Percentiles rank a stretch among this genome's conserved stretches.
Evolutionary conservation across 1,140 invertebrate genomes (phyloP).

Genomic region (Panulirus ornatus): DNA sequence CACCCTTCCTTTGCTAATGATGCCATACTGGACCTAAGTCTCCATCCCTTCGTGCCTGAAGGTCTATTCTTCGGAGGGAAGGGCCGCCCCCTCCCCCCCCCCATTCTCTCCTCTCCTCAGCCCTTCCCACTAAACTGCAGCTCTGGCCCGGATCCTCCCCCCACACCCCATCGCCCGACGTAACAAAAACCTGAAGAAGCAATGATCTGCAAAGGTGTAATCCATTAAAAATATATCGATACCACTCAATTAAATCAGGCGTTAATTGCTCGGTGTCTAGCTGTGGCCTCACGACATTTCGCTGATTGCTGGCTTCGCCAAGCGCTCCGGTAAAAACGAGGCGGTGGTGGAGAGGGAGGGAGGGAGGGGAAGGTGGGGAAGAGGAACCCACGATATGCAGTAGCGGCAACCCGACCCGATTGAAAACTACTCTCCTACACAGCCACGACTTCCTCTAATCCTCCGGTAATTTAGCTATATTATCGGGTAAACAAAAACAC

Average conservation of each 20-base stretch:
- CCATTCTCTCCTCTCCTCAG: not conserved
- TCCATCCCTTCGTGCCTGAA: no score
- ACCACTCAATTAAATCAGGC: constrained; percentile 44
- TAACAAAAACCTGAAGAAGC: not conserved
- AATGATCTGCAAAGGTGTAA: constrained; percentile 8
- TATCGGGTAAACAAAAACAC: not conserved
- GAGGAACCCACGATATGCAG: not conserved
- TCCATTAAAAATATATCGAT: constrained; percentile 25
- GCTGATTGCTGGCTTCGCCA: not conserved
- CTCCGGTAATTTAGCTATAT: constrained; percentile 5
- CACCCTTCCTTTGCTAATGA: no score
- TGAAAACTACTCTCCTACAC: not conserved
- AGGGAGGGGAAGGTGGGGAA: not conserved
- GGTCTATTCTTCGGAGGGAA: no score
- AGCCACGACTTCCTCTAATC: constrained; percentile 9
- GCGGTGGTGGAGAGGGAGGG: not conserved
- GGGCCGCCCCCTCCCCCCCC: not conserved
- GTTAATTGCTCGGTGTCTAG: constrained; percentile 24
- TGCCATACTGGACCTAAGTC: no score
- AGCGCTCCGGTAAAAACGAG: not conserved
- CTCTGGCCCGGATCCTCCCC: not conserved
- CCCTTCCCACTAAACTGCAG: not conserved
- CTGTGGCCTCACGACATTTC: constrained; percentile 11
- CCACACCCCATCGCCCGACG: not conserved
- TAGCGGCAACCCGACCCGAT: not conserved